Percentiles rank a stretch among this genome's conserved stretches.
Conservation (phyloP, 1,140 invertebrate species). For the Aphelenchoides avenae region DNA sequence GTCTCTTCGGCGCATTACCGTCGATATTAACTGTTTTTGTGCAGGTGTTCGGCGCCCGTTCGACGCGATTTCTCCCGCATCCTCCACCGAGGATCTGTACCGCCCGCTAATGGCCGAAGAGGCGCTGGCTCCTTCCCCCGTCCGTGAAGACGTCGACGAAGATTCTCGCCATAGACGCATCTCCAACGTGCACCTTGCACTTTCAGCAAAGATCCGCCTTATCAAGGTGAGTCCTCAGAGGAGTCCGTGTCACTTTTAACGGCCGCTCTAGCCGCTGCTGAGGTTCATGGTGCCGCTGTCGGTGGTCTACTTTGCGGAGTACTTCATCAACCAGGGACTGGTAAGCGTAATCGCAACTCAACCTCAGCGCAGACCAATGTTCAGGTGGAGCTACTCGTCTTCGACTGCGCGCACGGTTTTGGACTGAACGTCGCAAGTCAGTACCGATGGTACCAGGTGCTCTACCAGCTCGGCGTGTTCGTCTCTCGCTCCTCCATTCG, state of each 20-base stretch:
- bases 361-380: conserved; percentile 46
- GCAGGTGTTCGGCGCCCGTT: too few species aligned
- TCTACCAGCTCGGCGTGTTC: conserved; percentile 81
- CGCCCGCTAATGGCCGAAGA: neutral
- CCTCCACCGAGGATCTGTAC: neutral
- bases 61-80: too few species aligned
- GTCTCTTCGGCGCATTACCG: too few species aligned
- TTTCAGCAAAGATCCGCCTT: conserved; percentile 8
- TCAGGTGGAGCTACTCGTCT: conserved; percentile 74
- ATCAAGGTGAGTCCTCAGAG: neutral
- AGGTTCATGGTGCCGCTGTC: conserved; percentile 75
- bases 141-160: neutral
- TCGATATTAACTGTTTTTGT: too few species aligned
- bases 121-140: neutral
- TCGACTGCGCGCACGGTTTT: conserved; percentile 64
- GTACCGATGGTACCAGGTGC: conserved; percentile 77
- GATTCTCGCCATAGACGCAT: too few species aligned
- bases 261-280: conserved; percentile 62
- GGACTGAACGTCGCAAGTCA: conserved; percentile 69
- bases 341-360: conserved; percentile 16
- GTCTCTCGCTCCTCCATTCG: conserved; percentile 78
- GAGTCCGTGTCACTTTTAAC: too few species aligned
- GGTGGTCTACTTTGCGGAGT: conserved; percentile 79
- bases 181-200: neutral
- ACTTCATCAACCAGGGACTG: conserved; percentile 83